Conservation (phyloP, 2,113 vertebrate genomes). For the Hystrix brachyura region DNA sequence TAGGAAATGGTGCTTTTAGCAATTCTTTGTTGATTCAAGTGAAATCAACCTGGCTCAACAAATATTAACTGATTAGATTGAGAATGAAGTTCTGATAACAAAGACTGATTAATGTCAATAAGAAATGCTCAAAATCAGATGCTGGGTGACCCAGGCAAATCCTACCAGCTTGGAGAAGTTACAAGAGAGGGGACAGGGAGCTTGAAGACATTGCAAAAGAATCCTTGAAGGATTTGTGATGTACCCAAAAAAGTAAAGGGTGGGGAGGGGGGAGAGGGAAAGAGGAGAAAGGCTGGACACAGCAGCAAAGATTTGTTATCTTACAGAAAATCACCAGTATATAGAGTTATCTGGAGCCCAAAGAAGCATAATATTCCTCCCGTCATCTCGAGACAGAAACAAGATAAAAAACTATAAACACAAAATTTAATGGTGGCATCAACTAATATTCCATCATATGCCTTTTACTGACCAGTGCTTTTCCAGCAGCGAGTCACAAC, state of each 20-base stretch:
- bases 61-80: constrained; percentile 33
- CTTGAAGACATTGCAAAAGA: neutral
- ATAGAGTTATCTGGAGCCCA: neutral
- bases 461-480: neutral
- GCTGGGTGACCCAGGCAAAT: neutral
- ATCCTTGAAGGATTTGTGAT: neutral
- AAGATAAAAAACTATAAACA: neutral
- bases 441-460: neutral
- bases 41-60: constrained; percentile 60
- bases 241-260: no score
- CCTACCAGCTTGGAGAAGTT: neutral
- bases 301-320: neutral
- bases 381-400: neutral
- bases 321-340: neutral
- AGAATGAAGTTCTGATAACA: constrained; percentile 16
- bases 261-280: fast-evolving
- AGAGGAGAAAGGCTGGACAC: neutral
- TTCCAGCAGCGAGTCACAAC: neutral
- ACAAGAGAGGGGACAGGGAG: neutral
- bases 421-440: neutral
- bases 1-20: constrained; percentile 39
- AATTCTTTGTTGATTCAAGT: constrained; percentile 57
- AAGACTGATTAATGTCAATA: neutral
- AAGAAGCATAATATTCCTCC: neutral
- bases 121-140: neutral